Conservation (phyloP, 92 coral and sea anemone species). For the Plumapathes pennacea region DNA sequence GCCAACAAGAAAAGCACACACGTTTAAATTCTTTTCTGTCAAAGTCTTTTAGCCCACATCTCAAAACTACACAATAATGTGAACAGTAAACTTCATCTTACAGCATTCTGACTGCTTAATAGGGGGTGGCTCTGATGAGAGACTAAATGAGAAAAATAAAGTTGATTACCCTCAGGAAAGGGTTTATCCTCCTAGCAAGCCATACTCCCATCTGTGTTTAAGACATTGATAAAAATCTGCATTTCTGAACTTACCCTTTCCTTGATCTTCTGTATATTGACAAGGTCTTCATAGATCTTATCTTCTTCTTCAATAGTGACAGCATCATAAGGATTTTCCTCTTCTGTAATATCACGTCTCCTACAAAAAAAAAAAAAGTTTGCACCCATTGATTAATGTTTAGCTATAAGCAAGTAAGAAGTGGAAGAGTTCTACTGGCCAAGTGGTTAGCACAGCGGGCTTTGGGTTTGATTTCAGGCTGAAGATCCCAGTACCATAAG, state of each 20-base stretch:
- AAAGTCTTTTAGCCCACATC: background rate
- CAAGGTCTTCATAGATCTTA: conserved; percentile 87
- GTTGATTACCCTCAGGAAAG: too few relatives aligned
- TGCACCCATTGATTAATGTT: too few relatives aligned
- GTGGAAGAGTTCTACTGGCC: background rate
- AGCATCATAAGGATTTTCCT: conserved; percentile 96
- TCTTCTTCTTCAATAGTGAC: conserved; percentile 93
- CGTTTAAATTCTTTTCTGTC: background rate
- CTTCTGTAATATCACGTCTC: conserved; percentile 86
- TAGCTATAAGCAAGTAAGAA: background rate
- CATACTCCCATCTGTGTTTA: too few relatives aligned
- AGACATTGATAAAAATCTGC: background rate
- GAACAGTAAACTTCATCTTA: background rate
- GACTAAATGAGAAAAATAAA: background rate
- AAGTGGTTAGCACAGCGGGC: too few relatives aligned
- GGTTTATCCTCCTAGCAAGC: too few relatives aligned
- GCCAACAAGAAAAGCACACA: background rate
- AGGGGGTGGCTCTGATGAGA: background rate
- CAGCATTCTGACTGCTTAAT: background rate
- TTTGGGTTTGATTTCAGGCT: too few relatives aligned
- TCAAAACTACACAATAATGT: background rate
- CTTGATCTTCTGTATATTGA: conserved; percentile 41
- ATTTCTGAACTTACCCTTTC: background rate
- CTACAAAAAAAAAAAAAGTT: conserved; percentile 22
- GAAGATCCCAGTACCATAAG: too few relatives aligned